These are phyloP conservation scores for Arvicanthis niloticus DNA, from an alignment of 2,113 vertebrate genomes.

Conservation along the genomic window DNA sequence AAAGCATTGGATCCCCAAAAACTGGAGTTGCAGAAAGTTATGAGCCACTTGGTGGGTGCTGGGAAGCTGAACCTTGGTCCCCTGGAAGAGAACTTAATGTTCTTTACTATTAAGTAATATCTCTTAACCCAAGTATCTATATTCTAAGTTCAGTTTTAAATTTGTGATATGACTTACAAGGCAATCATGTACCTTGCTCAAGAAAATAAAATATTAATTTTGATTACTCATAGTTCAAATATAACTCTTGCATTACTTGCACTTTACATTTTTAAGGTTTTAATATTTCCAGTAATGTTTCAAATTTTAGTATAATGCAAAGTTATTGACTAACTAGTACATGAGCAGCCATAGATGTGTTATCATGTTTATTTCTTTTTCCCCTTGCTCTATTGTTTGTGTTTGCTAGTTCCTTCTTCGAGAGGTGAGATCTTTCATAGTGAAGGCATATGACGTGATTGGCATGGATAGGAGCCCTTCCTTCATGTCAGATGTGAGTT, in stretches of 20 bases:
- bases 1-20: background rate
- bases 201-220: conserved; percentile 6
- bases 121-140: background rate
- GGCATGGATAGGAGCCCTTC: background rate
- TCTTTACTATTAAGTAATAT: background rate
- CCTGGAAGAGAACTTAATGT: background rate
- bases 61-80: background rate
- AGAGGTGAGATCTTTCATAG: background rate
- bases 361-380: background rate
- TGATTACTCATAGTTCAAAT: background rate
- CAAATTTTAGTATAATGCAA: background rate
- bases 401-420: background rate
- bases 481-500: background rate
- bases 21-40: background rate
- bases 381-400: background rate
- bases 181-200: background rate
- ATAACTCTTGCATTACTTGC: background rate
- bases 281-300: background rate
- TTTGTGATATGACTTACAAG: too few relatives aligned
- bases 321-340: background rate
- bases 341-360: background rate
- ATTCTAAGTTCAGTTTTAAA: background rate
- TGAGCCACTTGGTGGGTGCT: background rate
- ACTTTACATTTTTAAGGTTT: background rate
- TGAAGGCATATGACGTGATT: background rate